Conservation (phyloP, 2,888 invertebrate genomes). For the Drosophila subquinaria region DNA sequence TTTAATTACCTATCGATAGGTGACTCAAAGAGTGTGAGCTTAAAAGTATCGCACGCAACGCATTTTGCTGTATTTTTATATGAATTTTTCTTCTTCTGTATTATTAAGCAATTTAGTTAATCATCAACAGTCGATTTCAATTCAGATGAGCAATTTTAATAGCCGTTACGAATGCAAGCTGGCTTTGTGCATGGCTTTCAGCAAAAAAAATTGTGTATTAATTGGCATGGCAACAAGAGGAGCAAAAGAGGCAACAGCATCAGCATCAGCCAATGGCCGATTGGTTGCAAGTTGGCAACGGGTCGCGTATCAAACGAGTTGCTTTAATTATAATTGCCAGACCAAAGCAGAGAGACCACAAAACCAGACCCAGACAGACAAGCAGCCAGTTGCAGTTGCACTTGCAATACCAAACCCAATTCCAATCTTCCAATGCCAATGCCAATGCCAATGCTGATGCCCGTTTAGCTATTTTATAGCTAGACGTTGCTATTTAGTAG, state of each 20-base stretch:
- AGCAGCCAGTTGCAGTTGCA: conserved; percentile 17
- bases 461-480: conserved; percentile 4
- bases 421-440: conserved; percentile 21
- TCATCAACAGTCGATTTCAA: conserved; percentile 62
- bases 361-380: conserved; percentile 15
- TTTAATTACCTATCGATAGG: conserved; percentile 58
- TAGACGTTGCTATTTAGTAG: too few relatives aligned
- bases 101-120: conserved; percentile 68
- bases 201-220: conserved; percentile 53
- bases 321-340: conserved; percentile 78
- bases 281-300: conserved; percentile 45
- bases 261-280: conserved; percentile 9
- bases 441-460: conserved; percentile 3
- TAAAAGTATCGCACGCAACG: conserved; percentile 10
- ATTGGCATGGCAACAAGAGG: conserved; percentile 55
- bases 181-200: conserved; percentile 31
- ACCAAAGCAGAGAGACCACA: conserved; percentile 25
- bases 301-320: conserved; percentile 65
- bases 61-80: conserved; percentile 2
- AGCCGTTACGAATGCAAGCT: conserved; percentile 56
- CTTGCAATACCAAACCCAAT: conserved; percentile 35
- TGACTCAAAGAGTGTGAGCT: conserved; percentile 7
- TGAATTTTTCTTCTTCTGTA: conserved; percentile 17
- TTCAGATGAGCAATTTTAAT: conserved; percentile 74
- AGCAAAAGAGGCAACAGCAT: conserved; percentile 1